Conservation (phyloP, 2,888 invertebrate species). For the Serrognathus titanus region DNA sequence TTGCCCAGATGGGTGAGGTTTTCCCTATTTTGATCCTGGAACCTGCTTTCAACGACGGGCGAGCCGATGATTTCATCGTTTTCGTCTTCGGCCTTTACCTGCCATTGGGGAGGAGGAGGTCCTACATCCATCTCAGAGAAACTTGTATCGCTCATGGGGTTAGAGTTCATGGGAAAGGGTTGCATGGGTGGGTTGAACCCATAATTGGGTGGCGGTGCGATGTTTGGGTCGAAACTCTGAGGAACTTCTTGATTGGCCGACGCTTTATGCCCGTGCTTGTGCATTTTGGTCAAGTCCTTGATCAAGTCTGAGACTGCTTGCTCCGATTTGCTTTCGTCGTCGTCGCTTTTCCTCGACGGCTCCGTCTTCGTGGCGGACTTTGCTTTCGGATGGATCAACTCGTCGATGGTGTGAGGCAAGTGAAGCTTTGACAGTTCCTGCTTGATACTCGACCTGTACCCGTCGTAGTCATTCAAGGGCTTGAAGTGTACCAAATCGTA, state of each 20-base stretch:
- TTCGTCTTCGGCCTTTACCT: not conserved
- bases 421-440: slow-evolving; percentile 4
- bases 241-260: not conserved
- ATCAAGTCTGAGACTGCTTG: slow-evolving; percentile 4
- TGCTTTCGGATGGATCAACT: not conserved
- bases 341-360: no score
- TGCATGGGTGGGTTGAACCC: not conserved
- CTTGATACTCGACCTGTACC: slow-evolving; percentile 8
- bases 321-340: not conserved
- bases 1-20: slow-evolving; percentile 7
- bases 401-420: not conserved
- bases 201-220: not conserved
- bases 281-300: slow-evolving; percentile 13
- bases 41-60: slow-evolving; percentile 1
- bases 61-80: slow-evolving; percentile 9
- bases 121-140: no score
- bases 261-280: not conserved
- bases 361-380: no score
- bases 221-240: not conserved
- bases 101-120: not conserved
- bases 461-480: not conserved
- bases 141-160: no score
- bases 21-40: not conserved
- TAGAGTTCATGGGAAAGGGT: no score
- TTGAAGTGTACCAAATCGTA: slow-evolving; percentile 6